phyloP scores from a whole-genome alignment of 2,888 invertebrate species.

The Lamellibrachia satsuma region DNA sequence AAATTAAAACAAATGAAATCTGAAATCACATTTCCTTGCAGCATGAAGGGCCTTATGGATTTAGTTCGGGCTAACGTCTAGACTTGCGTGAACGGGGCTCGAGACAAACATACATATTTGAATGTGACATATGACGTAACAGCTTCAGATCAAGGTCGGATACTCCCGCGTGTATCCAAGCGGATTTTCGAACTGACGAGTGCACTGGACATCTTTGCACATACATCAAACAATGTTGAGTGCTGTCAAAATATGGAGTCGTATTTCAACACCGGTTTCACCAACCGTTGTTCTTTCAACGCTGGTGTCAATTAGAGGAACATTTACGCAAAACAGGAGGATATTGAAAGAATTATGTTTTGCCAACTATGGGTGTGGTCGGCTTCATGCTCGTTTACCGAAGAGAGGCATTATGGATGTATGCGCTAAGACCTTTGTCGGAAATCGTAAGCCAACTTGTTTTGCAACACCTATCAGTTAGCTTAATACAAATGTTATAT shows the following conservation, averaged over 20 bases:
- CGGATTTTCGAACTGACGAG: background rate
- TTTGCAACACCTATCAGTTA: background rate
- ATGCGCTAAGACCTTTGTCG: background rate
- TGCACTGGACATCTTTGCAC: background rate
- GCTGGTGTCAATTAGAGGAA: background rate
- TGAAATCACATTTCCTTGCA: background rate
- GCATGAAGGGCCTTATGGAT: background rate
- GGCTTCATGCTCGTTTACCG: background rate
- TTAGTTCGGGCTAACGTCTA: no score
- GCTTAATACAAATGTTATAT: background rate
- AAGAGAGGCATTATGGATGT: background rate
- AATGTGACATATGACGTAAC: background rate
- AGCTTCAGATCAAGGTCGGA: background rate
- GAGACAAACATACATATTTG: background rate
- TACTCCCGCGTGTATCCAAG: background rate
- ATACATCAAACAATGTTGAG: background rate
- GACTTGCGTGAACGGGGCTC: background rate
- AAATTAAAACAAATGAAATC: no score
- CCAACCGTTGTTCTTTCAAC: background rate
- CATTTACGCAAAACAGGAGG: background rate
- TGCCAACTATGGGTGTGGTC: background rate
- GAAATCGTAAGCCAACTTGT: background rate
- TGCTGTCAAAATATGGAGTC: background rate
- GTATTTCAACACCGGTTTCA: background rate
- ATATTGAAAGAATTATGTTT: background rate